Conservation (phyloP, 2,113 vertebrate species). For the Halichoeres trimaculatus region DNA sequence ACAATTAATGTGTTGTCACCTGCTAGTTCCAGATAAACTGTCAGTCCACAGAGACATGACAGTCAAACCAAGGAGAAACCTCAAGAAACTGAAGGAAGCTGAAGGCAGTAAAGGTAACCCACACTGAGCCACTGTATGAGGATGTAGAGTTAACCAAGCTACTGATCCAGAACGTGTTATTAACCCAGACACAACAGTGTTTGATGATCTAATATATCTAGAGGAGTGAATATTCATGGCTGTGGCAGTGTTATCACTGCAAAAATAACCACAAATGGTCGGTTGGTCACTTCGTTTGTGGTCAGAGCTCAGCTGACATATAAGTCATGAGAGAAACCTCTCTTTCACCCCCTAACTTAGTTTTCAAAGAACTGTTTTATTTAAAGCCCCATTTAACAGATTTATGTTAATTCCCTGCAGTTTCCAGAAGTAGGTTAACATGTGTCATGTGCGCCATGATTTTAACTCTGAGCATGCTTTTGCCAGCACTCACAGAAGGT, state of each 20-base stretch:
- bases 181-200: background rate
- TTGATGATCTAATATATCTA: background rate
- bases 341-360: background rate
- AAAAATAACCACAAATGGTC: background rate
- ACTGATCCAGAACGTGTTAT: background rate
- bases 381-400: slow-evolving; percentile 23
- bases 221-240: background rate
- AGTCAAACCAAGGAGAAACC: too few relatives aligned
- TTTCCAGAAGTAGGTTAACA: slow-evolving; percentile 19
- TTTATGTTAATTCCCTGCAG: slow-evolving; percentile 7
- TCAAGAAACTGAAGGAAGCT: background rate
- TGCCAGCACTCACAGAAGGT: slow-evolving; percentile 23
- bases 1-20: too few relatives aligned
- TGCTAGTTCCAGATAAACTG: too few relatives aligned
- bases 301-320: background rate
- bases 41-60: background rate
- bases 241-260: background rate
- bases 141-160: background rate
- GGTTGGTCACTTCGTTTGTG: background rate
- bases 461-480: slow-evolving; percentile 2
- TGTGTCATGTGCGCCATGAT: background rate
- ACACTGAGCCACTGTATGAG: background rate
- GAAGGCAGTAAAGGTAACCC: background rate
- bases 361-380: background rate
- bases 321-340: background rate